phyloP scores from a whole-genome alignment of 2,113 vertebrate genomes.

The Ammodytes dubius region DNA sequence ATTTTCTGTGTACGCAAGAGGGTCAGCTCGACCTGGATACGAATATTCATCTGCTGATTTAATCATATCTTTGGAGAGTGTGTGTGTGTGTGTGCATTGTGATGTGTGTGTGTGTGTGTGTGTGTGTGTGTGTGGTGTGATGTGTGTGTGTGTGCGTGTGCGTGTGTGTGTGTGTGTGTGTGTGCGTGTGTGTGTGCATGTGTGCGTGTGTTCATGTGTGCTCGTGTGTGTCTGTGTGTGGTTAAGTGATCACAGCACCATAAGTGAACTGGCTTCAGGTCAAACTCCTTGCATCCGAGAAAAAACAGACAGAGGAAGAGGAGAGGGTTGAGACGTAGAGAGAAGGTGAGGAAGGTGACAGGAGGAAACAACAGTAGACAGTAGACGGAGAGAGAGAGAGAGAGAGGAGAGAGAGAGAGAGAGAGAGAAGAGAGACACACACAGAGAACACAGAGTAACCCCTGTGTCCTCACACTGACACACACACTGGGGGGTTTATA shows the following conservation, averaged over 20 bases:
- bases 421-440: slow-evolving; percentile 25
- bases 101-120: no score
- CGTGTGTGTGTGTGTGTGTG: no score
- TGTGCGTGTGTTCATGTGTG: no score
- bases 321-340: slow-evolving; percentile 1
- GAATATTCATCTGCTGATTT: no score
- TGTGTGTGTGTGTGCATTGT: no score
- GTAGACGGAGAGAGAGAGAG: neutral
- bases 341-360: neutral
- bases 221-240: neutral
- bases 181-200: no score
- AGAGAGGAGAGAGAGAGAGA: neutral
- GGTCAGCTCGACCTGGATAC: no score
- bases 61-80: no score
- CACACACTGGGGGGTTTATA: slow-evolving; percentile 40
- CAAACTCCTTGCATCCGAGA: neutral
- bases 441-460: neutral
- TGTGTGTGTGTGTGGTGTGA: no score
- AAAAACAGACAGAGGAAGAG: neutral
- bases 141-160: no score
- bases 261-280: neutral
- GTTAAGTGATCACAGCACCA: neutral
- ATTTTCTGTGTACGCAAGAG: no score
- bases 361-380: neutral
- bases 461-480: slow-evolving; percentile 15